phyloP scores from a whole-genome alignment of 2,888 invertebrate genomes.

The Andrena dorsata region DNA sequence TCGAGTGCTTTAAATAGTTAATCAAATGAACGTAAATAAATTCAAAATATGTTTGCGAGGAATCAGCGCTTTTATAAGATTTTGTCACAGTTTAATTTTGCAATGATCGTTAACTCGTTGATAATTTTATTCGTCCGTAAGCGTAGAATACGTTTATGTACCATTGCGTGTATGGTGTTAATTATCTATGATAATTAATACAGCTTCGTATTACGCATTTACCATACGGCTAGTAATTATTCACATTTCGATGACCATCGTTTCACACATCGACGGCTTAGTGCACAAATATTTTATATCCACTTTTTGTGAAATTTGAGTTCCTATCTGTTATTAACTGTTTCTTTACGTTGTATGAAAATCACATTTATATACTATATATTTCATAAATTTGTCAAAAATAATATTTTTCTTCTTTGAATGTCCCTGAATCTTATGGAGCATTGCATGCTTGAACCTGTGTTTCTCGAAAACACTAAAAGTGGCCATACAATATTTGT shows the following conservation, averaged over 20 bases:
- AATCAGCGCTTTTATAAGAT: conserved; percentile 16
- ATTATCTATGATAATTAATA: conserved; percentile 81
- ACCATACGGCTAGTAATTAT: conserved; percentile 76
- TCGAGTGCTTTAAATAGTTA: not conserved
- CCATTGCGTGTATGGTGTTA: conserved; percentile 43
- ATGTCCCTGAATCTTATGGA: too few species aligned
- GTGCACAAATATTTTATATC: too few species aligned
- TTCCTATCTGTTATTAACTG: too few species aligned
- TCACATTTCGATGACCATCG: conserved; percentile 67
- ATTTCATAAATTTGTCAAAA: too few species aligned
- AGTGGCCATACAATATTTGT: too few species aligned
- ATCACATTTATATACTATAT: too few species aligned
- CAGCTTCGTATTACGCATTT: conserved; percentile 77
- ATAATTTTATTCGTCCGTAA: conserved; percentile 48
- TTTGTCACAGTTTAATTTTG: conserved; percentile 25
- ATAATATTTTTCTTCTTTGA: too few species aligned
- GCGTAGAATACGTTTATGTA: not conserved
- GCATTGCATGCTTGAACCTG: too few species aligned
- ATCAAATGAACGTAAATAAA: not conserved
- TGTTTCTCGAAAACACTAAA: too few species aligned
- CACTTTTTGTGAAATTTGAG: too few species aligned
- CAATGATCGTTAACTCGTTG: conserved; percentile 34
- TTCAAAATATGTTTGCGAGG: too few species aligned
- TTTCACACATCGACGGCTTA: conserved; percentile 17
- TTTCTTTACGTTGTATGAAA: too few species aligned